phyloP scores from a whole-genome alignment of 1,140 invertebrate species.

The Micrasema minimum region DNA sequence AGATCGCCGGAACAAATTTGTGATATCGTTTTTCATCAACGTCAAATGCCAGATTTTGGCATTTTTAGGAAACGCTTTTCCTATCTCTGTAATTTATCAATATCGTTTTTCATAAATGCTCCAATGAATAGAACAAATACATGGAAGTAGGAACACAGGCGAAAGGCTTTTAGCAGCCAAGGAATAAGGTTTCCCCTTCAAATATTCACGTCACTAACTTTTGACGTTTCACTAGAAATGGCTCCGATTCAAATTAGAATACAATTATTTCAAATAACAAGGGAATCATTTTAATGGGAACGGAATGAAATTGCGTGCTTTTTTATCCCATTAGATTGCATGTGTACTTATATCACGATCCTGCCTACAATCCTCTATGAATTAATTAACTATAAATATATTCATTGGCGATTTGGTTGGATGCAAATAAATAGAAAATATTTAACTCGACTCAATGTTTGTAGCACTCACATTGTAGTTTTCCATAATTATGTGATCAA shows the following conservation, averaged over 20 bases:
- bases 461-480: too few relatives aligned
- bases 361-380: too few relatives aligned
- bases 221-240: constrained; percentile 2
- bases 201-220: constrained; percentile 17
- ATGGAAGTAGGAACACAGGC: constrained; percentile 15
- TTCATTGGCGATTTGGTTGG: too few relatives aligned
- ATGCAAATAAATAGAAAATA: too few relatives aligned
- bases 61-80: constrained; percentile 47
- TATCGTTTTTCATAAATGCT: constrained; percentile 45
- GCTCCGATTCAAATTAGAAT: too few relatives aligned
- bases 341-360: too few relatives aligned
- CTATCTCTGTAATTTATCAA: constrained; percentile 47
- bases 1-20: constrained; percentile 41
- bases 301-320: too few relatives aligned
- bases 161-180: constrained; percentile 6
- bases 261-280: too few relatives aligned
- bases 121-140: constrained; percentile 24
- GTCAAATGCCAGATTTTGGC: constrained; percentile 45
- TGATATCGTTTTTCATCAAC: constrained; percentile 45
- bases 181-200: constrained; percentile 1
- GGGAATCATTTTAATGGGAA: too few relatives aligned
- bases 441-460: too few relatives aligned
- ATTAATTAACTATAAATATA: too few relatives aligned
- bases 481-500: too few relatives aligned
- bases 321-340: background rate